phyloP scores from a whole-genome alignment of 2,113 vertebrate genomes.

The Boleophthalmus pectinirostris region DNA sequence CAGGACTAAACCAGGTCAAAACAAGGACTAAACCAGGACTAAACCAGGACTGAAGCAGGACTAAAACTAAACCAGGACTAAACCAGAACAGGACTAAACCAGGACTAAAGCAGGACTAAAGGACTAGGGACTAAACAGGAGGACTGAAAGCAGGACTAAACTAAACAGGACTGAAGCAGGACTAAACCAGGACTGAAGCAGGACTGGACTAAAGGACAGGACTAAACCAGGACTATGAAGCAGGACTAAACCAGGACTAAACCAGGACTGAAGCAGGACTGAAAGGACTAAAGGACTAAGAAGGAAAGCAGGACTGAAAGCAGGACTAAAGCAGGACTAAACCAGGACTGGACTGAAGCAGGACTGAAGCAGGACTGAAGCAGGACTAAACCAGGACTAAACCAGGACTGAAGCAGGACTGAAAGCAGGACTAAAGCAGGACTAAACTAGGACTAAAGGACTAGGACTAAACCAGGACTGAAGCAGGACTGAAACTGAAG shows the following conservation, averaged over 20 bases:
- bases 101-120: no score
- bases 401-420: no score
- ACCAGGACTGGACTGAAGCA: not conserved
- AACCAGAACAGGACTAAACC: not conserved
- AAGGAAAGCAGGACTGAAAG: no score
- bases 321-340: not conserved
- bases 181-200: not conserved
- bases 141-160: not conserved
- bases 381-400: not conserved
- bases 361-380: not conserved
- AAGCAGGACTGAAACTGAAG: no score
- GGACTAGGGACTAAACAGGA: no score
- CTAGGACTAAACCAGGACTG: not conserved
- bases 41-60: not conserved
- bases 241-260: not conserved
- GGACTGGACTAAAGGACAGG: no score
- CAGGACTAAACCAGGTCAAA: not conserved
- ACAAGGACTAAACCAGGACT: not conserved
- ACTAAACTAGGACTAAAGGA: not conserved
- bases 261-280: not conserved
- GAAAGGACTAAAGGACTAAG: no score
- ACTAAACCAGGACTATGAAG: not conserved
- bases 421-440: not conserved
- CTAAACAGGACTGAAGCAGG: not conserved
- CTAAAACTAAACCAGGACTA: not conserved